These are phyloP conservation scores for Jacana jacana DNA, from an alignment of 2,113 vertebrate species.

Conservation along the genomic window DNA sequence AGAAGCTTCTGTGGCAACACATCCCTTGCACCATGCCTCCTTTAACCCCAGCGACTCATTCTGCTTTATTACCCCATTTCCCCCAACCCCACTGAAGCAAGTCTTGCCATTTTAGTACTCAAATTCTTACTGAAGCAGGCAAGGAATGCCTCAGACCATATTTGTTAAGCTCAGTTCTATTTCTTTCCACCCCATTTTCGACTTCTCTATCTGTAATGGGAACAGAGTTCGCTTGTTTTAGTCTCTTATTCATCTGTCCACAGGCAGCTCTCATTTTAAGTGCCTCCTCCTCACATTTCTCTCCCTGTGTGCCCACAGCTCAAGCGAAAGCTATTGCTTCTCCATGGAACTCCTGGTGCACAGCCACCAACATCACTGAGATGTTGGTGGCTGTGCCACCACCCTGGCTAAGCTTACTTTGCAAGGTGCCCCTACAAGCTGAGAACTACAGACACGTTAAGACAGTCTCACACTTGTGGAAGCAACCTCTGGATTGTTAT, in stretches of 20 bases:
- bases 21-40: background rate
- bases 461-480: background rate
- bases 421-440: background rate
- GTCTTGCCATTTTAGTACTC: background rate
- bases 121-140: background rate
- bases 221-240: background rate
- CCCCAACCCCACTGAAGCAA: background rate
- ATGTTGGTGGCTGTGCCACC: too few relatives aligned
- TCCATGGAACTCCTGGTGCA: background rate
- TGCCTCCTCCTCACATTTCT: background rate
- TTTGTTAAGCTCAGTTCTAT: background rate
- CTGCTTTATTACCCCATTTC: background rate
- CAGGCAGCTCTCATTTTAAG: background rate
- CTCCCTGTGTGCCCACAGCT: background rate
- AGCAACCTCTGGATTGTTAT: background rate
- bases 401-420: background rate
- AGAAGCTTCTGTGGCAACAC: background rate
- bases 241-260: background rate
- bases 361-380: background rate
- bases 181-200: background rate
- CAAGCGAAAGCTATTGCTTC: background rate
- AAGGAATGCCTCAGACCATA: too few relatives aligned
- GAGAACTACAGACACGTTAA: background rate
- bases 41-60: fast-evolving
- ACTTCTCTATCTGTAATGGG: background rate